A percentile compares a stretch with the other conserved stretches of the same genome.
Evolutionary conservation across 2,113 vertebrate species (phyloP).

Genomic region (Mirounga angustirostris): DNA sequence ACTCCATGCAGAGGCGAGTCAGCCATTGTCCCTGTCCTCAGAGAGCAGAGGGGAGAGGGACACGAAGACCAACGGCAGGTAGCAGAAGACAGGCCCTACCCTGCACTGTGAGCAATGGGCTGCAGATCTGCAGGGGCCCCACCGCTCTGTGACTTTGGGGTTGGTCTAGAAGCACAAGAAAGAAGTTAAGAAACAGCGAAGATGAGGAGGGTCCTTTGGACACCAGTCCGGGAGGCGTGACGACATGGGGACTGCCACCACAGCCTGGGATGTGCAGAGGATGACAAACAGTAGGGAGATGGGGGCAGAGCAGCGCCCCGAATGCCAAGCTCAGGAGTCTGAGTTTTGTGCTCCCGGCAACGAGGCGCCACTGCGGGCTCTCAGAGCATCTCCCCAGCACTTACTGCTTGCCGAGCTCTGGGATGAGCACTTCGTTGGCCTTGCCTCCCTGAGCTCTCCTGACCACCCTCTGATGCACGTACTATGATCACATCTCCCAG

Average conservation of each 20-base stretch:
- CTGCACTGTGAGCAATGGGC: background rate
- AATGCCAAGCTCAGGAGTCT: background rate
- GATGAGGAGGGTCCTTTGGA: background rate
- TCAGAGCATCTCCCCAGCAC: background rate
- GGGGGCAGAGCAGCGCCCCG: rapidly evolving
- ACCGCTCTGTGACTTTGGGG: background rate
- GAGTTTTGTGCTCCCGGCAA: background rate
- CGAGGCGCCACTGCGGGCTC: background rate
- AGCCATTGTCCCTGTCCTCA: background rate
- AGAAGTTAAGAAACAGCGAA: background rate
- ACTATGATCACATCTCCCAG: too few species aligned
- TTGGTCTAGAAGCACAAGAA: background rate
- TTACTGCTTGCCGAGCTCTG: background rate
- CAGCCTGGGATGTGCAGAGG: background rate
- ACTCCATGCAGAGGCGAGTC: background rate
- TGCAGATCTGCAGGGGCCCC: background rate
- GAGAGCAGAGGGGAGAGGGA: background rate
- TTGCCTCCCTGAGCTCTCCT: background rate
- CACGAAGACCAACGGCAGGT: background rate
- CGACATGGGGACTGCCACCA: rapidly evolving
- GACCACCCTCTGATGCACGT: background rate
- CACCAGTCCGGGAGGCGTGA: too few species aligned
- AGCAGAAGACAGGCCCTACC: background rate
- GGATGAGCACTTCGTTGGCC: background rate
- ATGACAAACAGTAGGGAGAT: background rate